phyloP scores from a whole-genome alignment of 92 coral and sea anemone species.

The Parazoanthus swiftii region DNA sequence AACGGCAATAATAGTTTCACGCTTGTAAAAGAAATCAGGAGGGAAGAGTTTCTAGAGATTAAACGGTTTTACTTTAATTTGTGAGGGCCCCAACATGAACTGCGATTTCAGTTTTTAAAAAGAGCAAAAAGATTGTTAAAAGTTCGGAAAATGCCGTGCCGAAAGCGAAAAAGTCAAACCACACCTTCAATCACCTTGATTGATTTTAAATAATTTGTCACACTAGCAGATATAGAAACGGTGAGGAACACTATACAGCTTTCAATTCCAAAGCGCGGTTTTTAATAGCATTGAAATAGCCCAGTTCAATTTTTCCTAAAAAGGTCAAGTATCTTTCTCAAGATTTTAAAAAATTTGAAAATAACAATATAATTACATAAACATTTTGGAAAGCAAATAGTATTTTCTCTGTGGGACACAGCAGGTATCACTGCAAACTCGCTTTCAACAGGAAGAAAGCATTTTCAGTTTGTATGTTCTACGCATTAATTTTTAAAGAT shows the following conservation, averaged over 20 bases:
- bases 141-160: neutral
- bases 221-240: neutral
- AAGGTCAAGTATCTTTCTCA: neutral
- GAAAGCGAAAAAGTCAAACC: neutral
- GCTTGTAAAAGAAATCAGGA: neutral
- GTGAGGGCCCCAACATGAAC: neutral
- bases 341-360: neutral
- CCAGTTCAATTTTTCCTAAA: neutral
- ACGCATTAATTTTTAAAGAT: no score
- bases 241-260: neutral
- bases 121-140: neutral
- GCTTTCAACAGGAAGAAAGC: neutral
- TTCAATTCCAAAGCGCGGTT: neutral
- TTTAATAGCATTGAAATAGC: neutral
- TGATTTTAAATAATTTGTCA: neutral
- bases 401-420: constrained; percentile 11
- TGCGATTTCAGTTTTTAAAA: neutral
- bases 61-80: no score
- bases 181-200: neutral
- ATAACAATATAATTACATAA: neutral
- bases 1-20: neutral
- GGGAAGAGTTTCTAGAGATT: no score
- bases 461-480: neutral
- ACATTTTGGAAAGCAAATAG: neutral
- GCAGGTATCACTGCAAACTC: neutral